Evolutionary conservation across 2,888 invertebrate species (phyloP).

Genomic region (Molorchus minor): DNA sequence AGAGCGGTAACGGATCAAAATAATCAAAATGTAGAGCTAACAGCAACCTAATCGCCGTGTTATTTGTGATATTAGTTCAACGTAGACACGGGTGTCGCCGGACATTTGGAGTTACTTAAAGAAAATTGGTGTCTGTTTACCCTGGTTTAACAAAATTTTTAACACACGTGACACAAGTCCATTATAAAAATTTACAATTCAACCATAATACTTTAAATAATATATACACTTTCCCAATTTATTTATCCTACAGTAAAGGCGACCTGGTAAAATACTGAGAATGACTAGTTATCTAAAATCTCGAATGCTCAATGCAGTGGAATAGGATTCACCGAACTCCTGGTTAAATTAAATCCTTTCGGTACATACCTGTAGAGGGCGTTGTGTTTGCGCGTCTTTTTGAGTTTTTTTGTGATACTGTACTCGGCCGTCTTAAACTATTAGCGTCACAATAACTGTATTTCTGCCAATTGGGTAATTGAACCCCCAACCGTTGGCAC

Average conservation of each 20-base stretch:
- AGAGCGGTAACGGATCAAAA: no score
- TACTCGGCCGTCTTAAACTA: conserved; percentile 19
- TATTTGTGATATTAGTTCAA: no score
- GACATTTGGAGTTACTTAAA: background rate
- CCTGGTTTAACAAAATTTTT: background rate
- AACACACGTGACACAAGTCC: conserved; percentile 25
- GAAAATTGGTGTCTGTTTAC: background rate
- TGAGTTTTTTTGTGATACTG: conserved; percentile 12
- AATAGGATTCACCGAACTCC: conserved; percentile 25
- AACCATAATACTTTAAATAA: conserved; percentile 42
- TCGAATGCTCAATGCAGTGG: conserved; percentile 4
- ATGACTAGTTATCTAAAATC: conserved; percentile 54
- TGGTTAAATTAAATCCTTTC: conserved; percentile 30
- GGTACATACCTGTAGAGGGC: conserved; percentile 18
- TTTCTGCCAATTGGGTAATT: conserved; percentile 76
- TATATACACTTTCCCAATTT: conserved; percentile 41
- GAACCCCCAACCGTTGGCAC: conserved; percentile 81
- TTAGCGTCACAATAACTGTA: conserved; percentile 50
- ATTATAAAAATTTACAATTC: conserved; percentile 26
- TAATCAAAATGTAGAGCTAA: no score
- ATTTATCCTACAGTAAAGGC: conserved; percentile 29
- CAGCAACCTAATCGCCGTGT: no score
- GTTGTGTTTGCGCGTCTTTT: conserved; percentile 21
- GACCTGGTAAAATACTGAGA: conserved; percentile 54
- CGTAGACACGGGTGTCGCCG: no score